phyloP scores from a whole-genome alignment of 2,888 invertebrate species.

The Helleia helle region DNA sequence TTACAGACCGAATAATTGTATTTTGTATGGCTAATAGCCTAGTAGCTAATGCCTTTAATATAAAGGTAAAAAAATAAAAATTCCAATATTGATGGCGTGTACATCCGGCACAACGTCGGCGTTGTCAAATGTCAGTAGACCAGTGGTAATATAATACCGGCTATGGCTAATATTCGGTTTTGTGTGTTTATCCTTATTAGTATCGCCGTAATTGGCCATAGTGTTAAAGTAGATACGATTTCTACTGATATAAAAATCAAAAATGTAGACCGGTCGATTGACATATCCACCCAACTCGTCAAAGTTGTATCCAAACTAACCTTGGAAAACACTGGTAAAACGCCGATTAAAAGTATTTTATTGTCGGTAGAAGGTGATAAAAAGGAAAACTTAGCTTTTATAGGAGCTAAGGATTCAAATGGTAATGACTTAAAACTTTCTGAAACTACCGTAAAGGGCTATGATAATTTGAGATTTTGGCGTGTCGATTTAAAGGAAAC shows the following conservation, averaged over 20 bases:
- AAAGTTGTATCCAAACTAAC: slow-evolving; percentile 87
- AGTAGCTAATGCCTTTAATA: too few species aligned
- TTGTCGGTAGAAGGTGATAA: slow-evolving; percentile 79
- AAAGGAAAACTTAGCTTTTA: slow-evolving; percentile 79
- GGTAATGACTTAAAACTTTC: slow-evolving; percentile 73
- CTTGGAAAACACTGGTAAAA: slow-evolving; percentile 87
- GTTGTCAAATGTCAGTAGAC: slow-evolving; percentile 43
- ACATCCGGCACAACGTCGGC: slow-evolving; percentile 50
- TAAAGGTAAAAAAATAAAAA: too few species aligned
- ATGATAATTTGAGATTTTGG: slow-evolving; percentile 66
- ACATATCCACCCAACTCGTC: slow-evolving; percentile 91
- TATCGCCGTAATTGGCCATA: slow-evolving; percentile 37
- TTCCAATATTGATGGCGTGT: slow-evolving; percentile 53
- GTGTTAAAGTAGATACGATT: slow-evolving; percentile 52
- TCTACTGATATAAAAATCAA: slow-evolving; percentile 78
- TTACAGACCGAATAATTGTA: too few species aligned
- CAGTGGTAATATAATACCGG: slow-evolving; percentile 41
- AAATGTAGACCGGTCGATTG: slow-evolving; percentile 90
- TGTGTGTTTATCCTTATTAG: slow-evolving; percentile 45
- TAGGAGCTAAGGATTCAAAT: slow-evolving; percentile 78
- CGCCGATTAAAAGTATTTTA: slow-evolving; percentile 79
- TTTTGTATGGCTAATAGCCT: too few species aligned
- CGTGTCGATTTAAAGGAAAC: slow-evolving; percentile 76
- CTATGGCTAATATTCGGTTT: slow-evolving; percentile 51
- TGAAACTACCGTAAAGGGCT: slow-evolving; percentile 66